A percentile compares a stretch with the other conserved stretches of the same genome.
phyloP scores from a whole-genome alignment of 2,888 invertebrate genomes.

The Tipula vernalis region DNA sequence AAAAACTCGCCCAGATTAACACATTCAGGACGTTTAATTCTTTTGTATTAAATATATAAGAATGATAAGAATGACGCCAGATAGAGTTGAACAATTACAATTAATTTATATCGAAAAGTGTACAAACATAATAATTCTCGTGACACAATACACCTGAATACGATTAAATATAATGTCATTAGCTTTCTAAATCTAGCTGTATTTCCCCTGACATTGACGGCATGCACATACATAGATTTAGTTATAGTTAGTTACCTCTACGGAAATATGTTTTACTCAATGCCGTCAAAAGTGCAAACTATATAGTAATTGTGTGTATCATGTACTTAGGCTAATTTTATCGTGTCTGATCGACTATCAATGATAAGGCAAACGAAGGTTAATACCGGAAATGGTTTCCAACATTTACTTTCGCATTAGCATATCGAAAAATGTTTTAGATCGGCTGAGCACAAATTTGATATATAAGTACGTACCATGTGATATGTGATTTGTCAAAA shows the following conservation, averaged over 20 bases:
- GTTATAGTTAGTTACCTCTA: neutral
- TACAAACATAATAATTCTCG: neutral
- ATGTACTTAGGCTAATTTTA: neutral
- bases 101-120: too few relatives aligned
- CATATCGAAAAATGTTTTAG: neutral
- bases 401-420: neutral
- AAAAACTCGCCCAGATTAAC: neutral
- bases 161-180: neutral
- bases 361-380: neutral
- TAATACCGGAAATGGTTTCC: too few relatives aligned
- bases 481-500: neutral
- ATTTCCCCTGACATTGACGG: neutral
- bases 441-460: neutral
- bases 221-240: neutral
- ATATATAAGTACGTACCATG: too few relatives aligned
- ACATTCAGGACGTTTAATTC: too few relatives aligned
- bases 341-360: neutral
- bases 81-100: too few relatives aligned
- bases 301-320: neutral
- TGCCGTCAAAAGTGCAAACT: neutral
- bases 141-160: neutral
- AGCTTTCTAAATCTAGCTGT: neutral
- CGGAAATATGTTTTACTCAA: neutral
- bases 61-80: too few relatives aligned
- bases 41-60: too few relatives aligned